Evolutionary conservation across 2,888 invertebrate species (phyloP).

Genomic region (Drosophila putrida): DNA sequence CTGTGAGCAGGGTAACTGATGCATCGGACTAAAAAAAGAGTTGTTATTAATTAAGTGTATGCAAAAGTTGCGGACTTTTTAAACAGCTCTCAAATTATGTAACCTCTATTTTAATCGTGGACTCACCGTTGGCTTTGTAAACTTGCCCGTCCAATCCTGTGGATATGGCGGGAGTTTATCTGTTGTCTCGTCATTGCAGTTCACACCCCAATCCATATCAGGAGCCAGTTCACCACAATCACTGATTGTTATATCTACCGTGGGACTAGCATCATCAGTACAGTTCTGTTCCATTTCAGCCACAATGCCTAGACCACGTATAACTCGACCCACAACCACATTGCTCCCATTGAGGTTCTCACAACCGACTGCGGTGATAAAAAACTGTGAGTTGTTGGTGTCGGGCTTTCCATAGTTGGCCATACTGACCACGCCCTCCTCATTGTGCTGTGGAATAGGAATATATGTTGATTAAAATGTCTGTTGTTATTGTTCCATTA

Average conservation of each 20-base stretch:
- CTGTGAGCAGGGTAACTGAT: slow-evolving; percentile 86
- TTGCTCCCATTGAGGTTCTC: slow-evolving; percentile 92
- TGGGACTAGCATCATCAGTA: slow-evolving; percentile 87
- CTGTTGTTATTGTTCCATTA: not conserved
- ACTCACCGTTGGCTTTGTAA: slow-evolving; percentile 68
- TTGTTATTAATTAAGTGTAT: not conserved
- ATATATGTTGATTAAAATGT: not conserved
- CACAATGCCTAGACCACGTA: slow-evolving; percentile 90
- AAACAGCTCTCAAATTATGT: not conserved
- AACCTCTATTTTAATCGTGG: not conserved
- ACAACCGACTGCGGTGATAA: slow-evolving; percentile 92
- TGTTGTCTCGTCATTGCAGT: slow-evolving; percentile 89
- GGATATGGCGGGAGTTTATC: slow-evolving; percentile 92
- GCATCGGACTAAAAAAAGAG: slow-evolving; percentile 85
- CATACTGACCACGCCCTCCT: slow-evolving; percentile 91
- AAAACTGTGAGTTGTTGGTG: slow-evolving; percentile 98
- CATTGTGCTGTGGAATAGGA: slow-evolving; percentile 86
- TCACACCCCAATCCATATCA: slow-evolving; percentile 88
- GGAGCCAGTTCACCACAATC: slow-evolving; percentile 91
- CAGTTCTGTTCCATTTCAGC: slow-evolving; percentile 89
- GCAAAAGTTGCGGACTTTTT: no score
- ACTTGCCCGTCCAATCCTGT: slow-evolving; percentile 88
- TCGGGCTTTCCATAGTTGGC: slow-evolving; percentile 91
- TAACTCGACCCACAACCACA: slow-evolving; percentile 93
- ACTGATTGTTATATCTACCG: slow-evolving; percentile 88